Evolutionary conservation across 2,797 vertebrate genomes (phyloP).

Genomic region (Notamacropus eugenii): DNA sequence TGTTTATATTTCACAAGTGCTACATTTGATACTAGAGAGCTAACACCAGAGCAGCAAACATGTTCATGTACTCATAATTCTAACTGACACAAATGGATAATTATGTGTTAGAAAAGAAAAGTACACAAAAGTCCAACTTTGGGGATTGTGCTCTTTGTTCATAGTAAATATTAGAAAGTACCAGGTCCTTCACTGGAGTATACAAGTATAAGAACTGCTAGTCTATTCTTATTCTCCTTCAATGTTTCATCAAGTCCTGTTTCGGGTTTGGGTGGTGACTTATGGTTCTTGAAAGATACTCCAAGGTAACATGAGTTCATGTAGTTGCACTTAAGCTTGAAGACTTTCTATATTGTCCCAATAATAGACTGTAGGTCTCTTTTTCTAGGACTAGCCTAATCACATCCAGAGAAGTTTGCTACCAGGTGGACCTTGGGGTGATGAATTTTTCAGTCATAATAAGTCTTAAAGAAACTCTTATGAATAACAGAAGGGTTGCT

Average conservation of each 20-base stretch:
- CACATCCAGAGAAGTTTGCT: not conserved
- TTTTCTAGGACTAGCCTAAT: not conserved
- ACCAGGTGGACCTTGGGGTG: not conserved
- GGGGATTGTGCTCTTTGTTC: not conserved
- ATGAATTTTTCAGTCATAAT: not conserved
- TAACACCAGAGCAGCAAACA: not conserved
- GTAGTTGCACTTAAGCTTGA: not conserved
- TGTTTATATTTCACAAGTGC: not conserved
- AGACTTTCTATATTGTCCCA: not conserved
- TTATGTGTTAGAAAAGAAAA: not conserved
- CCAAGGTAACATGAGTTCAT: not conserved
- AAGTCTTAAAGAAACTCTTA: not conserved
- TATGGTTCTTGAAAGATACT: not conserved
- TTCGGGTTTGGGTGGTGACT: not conserved
- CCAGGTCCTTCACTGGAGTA: not conserved
- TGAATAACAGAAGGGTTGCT: not conserved
- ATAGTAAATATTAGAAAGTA: not conserved
- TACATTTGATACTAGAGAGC: not conserved
- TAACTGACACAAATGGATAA: not conserved
- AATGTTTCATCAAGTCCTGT: not conserved
- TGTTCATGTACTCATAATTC: not conserved
- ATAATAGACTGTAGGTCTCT: not conserved
- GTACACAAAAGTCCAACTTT: not conserved
- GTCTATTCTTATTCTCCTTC: not conserved
- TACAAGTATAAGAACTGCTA: not conserved